phyloP scores from a whole-genome alignment of 2,888 invertebrate genomes.

The Agriopis leucophaearia region DNA sequence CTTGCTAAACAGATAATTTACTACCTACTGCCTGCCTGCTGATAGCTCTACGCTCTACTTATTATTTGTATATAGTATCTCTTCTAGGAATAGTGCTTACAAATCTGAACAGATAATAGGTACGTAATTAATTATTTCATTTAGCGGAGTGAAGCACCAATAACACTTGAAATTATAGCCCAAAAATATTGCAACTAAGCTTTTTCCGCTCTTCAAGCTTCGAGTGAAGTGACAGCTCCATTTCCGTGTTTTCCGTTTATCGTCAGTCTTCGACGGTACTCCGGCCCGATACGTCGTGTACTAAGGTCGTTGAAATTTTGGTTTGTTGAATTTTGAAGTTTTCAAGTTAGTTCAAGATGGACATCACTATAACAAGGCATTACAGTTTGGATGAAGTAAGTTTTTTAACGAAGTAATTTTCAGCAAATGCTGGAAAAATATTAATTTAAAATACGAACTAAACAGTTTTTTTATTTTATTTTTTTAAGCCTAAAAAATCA shows the following conservation, averaged over 20 bases:
- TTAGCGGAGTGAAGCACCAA: neutral
- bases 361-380: constrained; percentile 80
- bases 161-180: neutral
- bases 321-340: constrained; percentile 9
- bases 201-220: constrained; percentile 2
- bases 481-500: no score
- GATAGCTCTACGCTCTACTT: no score
- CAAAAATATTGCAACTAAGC: neutral
- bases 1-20: no score
- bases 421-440: neutral
- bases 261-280: constrained; percentile 62
- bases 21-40: no score
- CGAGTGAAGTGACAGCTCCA: neutral
- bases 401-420: neutral
- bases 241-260: constrained; percentile 14
- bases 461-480: no score
- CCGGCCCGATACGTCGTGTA: constrained; percentile 50
- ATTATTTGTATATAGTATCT: neutral
- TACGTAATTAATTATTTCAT: neutral
- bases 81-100: no score
- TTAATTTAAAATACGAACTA: no score
- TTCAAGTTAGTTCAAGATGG: constrained; percentile 62
- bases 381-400: constrained; percentile 84
- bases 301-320: neutral
- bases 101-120: no score